Conservation (phyloP, 2,797 vertebrate genomes). For the Columba guinea region DNA sequence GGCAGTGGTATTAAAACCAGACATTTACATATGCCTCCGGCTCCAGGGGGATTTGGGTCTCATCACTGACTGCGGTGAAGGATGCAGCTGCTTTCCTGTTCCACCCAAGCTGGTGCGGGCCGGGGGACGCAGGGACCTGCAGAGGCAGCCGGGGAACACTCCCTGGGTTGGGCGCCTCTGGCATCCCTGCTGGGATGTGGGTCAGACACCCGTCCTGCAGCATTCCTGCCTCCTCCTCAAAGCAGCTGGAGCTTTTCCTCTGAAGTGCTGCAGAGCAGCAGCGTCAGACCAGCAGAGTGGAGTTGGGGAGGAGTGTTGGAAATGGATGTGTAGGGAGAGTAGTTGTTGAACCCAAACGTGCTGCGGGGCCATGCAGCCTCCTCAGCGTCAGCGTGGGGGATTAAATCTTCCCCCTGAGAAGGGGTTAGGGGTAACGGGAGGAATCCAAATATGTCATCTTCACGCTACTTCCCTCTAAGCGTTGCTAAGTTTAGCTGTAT, state of each 20-base stretch:
- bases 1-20: slow-evolving; percentile 30
- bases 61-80: background rate
- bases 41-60: background rate
- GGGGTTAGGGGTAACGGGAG: background rate
- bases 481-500: slow-evolving; percentile 54
- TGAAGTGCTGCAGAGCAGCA: background rate
- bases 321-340: background rate
- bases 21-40: slow-evolving; percentile 35
- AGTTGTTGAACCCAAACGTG: background rate
- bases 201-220: background rate
- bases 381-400: background rate
- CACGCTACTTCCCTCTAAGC: background rate
- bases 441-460: slow-evolving; percentile 20
- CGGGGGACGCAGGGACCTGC: background rate
- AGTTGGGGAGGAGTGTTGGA: background rate
- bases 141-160: background rate
- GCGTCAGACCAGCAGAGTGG: background rate
- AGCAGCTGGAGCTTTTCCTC: background rate
- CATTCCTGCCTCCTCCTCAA: background rate
- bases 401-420: background rate
- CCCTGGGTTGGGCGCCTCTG: background rate
- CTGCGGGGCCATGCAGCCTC: background rate
- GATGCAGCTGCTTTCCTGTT: background rate
- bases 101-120: background rate
- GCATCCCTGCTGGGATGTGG: background rate